phyloP scores from a whole-genome alignment of 2,113 vertebrate species.

The Sardina pilchardus region DNA sequence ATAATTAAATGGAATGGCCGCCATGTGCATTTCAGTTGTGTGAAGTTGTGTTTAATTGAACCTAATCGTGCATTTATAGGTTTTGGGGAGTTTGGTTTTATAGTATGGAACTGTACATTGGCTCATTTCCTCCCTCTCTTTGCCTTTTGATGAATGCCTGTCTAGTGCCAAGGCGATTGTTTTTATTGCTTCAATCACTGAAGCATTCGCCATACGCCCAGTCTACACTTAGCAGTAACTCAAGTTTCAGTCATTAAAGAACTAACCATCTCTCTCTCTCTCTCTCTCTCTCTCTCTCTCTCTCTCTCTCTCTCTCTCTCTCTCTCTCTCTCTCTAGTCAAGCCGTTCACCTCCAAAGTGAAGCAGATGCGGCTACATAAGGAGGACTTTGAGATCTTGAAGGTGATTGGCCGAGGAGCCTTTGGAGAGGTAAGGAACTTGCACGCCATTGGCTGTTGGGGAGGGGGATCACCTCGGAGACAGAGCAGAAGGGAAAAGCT shows the following conservation, averaged over 20 bases:
- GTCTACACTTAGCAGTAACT: too few relatives aligned
- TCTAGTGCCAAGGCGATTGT: not conserved
- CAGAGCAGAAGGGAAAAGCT: not conserved
- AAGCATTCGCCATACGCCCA: too few relatives aligned
- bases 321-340: slow-evolving; percentile 41
- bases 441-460: not conserved
- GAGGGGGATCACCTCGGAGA: not conserved
- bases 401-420: slow-evolving; percentile 58
- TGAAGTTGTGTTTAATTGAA: not conserved
- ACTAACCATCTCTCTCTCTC: not conserved
- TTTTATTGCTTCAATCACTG: too few relatives aligned
- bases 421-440: slow-evolving; percentile 53
- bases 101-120: too few relatives aligned
- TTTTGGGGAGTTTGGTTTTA: too few relatives aligned
- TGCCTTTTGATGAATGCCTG: not conserved
- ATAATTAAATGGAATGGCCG: not conserved
- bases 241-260: too few relatives aligned
- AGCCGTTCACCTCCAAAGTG: slow-evolving; percentile 54
- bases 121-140: too few relatives aligned
- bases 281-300: not conserved
- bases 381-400: slow-evolving; percentile 59
- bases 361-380: slow-evolving; percentile 58
- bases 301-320: not conserved
- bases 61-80: too few relatives aligned
- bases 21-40: not conserved